phyloP scores from a whole-genome alignment of 2,113 vertebrate species.

The Heterotilapia buettikoferi region DNA sequence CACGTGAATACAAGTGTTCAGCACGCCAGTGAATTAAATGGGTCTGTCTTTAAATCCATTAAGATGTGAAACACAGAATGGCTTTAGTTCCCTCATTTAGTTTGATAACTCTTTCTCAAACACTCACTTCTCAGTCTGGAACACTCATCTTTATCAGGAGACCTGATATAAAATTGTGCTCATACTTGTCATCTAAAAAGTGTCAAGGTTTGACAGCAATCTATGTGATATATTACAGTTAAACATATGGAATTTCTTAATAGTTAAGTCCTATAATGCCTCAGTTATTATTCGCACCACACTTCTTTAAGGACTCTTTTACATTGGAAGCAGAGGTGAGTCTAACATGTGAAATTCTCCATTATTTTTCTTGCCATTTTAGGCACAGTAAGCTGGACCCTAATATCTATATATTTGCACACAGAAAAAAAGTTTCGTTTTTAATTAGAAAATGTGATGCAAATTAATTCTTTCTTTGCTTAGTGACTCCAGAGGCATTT shows the following conservation, averaged over 20 bases:
- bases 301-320: not conserved
- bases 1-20: conserved; percentile 9
- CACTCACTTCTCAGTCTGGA: not conserved
- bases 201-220: not conserved
- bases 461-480: not conserved
- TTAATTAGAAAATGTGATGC: not conserved
- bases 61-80: not conserved
- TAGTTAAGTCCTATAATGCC: not conserved
- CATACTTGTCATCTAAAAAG: not conserved
- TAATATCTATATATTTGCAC: not conserved
- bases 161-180: not conserved
- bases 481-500: not conserved
- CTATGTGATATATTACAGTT: not conserved
- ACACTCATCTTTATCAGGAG: not conserved
- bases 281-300: not conserved
- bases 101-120: not conserved
- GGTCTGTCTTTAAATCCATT: not conserved
- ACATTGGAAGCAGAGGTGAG: not conserved
- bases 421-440: not conserved
- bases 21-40: conserved; percentile 11
- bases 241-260: not conserved
- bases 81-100: not conserved
- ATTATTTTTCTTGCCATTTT: not conserved
- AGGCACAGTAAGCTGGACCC: not conserved
- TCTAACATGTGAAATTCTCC: not conserved